phyloP scores from a whole-genome alignment of 2,113 vertebrate species.

The Albula glossodonta region DNA sequence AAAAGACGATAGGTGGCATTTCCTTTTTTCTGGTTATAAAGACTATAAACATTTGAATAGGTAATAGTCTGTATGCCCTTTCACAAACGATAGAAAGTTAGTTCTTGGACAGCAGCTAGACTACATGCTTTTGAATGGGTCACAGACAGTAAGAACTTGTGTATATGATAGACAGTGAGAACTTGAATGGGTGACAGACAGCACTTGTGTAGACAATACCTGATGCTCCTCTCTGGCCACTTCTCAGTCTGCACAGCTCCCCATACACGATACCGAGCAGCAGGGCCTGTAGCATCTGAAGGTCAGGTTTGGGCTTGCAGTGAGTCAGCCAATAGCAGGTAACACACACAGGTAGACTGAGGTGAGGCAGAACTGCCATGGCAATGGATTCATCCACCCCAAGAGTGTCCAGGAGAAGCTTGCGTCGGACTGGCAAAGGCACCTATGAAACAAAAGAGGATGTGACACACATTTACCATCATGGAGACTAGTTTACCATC shows the following conservation, averaged over 20 bases:
- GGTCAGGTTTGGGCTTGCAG: slow-evolving; percentile 55
- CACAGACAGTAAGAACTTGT: not conserved
- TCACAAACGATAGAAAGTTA: too few species aligned
- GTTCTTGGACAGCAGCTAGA: too few species aligned
- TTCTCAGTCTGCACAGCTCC: slow-evolving; percentile 57
- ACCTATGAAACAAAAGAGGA: slow-evolving; percentile 53
- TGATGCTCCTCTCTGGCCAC: slow-evolving; percentile 3
- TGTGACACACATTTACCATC: not conserved
- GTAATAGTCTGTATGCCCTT: too few species aligned
- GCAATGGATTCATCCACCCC: slow-evolving; percentile 53
- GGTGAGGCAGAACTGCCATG: slow-evolving; percentile 52
- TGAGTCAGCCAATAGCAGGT: slow-evolving; percentile 69
- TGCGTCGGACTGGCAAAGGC: slow-evolving; percentile 40
- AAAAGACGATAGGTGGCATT: too few species aligned
- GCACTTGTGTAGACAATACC: not conserved
- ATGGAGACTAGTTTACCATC: not conserved
- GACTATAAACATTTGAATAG: too few species aligned
- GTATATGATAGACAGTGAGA: not conserved
- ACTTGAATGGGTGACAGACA: not conserved
- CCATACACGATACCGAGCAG: slow-evolving; percentile 67
- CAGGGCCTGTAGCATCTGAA: slow-evolving; percentile 71
- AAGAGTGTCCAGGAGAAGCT: slow-evolving; percentile 66
- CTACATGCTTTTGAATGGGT: not conserved
- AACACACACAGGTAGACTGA: slow-evolving; percentile 64
- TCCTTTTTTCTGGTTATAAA: too few species aligned